Conservation (phyloP, 2,113 vertebrate genomes). For the Nibea coibor region DNA sequence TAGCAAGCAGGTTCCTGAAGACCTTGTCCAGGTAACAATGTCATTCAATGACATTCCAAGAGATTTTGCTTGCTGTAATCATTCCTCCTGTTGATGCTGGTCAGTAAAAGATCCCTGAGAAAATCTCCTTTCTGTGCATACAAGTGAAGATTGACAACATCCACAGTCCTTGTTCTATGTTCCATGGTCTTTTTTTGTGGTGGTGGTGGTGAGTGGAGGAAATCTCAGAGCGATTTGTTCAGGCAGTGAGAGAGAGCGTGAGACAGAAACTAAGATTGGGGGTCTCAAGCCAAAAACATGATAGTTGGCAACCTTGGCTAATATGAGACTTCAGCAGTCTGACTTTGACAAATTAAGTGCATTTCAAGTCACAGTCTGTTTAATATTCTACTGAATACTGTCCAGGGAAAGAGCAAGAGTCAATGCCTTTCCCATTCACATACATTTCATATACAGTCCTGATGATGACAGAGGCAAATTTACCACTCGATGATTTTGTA, state of each 20-base stretch:
- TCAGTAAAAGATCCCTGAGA: background rate
- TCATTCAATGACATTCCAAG: background rate
- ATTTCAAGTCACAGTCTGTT: no score
- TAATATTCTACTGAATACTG: no score
- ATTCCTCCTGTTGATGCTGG: background rate
- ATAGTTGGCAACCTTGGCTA: background rate
- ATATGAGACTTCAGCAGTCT: background rate
- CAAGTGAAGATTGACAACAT: background rate
- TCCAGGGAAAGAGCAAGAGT: no score
- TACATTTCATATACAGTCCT: no score
- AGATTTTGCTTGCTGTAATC: background rate
- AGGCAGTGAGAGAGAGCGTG: background rate
- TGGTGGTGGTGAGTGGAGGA: no score
- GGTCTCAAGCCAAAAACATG: background rate
- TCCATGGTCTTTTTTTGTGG: no score
- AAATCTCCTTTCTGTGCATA: no score
- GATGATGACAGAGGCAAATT: no score
- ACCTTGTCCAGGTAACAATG: constrained; percentile 91
- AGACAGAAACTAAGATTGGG: background rate
- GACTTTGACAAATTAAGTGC: background rate
- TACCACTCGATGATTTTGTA: no score
- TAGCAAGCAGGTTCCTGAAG: constrained; percentile 91
- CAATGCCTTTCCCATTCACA: no score
- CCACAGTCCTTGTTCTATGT: no score
- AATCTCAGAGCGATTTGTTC: no score